Conservation (phyloP, 2,888 invertebrate species). For the Carcina quercana region DNA sequence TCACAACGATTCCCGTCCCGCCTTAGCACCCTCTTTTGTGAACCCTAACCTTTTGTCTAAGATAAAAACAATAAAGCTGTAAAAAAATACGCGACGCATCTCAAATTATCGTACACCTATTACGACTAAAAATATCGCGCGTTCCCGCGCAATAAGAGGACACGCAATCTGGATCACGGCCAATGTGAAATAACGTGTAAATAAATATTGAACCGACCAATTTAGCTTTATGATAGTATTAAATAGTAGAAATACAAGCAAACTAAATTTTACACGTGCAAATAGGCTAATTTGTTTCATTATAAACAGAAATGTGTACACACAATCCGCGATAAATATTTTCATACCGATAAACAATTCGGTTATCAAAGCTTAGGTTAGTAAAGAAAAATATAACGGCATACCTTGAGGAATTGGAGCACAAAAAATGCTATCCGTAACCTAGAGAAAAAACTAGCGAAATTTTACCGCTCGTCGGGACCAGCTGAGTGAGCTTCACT, state of each 20-base stretch:
- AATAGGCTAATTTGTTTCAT: too few species aligned
- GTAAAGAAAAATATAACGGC: constrained; percentile 47
- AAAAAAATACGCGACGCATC: constrained; percentile 30
- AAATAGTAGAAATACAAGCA: too few species aligned
- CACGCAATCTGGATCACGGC: constrained; percentile 71
- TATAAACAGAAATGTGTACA: too few species aligned
- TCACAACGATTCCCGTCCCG: too few species aligned
- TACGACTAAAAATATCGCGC: constrained; percentile 65
- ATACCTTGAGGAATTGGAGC: constrained; percentile 68
- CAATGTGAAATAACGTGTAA: constrained; percentile 51
- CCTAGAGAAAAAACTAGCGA: constrained; percentile 57
- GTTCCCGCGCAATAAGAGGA: constrained; percentile 68
- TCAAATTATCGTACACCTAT: constrained; percentile 45
- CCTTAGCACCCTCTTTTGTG: too few species aligned
- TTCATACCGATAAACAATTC: too few species aligned
- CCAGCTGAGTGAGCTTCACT: constrained; percentile 73
- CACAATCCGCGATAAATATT: too few species aligned
- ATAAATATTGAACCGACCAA: too few species aligned
- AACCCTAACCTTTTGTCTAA: too few species aligned
- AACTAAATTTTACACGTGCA: too few species aligned
- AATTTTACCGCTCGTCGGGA: constrained; percentile 66
- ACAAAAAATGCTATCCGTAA: constrained; percentile 56
- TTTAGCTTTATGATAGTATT: too few species aligned
- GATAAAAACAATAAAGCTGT: constrained; percentile 31
- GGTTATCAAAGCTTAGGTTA: too few species aligned